Evolutionary conservation across 2,888 invertebrate species (phyloP).

Genomic region (Xestia ashworthii): DNA sequence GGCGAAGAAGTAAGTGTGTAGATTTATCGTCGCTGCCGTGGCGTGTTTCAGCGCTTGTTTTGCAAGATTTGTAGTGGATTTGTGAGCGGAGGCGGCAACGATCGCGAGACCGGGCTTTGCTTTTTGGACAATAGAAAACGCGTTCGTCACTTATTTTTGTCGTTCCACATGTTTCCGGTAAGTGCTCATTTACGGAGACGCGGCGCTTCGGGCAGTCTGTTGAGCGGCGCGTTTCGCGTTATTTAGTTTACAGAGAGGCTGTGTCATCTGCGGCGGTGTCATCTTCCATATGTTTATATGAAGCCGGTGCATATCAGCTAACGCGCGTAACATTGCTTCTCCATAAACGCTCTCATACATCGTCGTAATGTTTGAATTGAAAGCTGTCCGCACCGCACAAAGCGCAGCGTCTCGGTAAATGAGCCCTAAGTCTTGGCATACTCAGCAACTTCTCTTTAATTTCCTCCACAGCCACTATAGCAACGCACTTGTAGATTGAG

Average conservation of each 20-base stretch:
- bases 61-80: slow-evolving; percentile 14
- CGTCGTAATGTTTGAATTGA: no score
- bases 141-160: background rate
- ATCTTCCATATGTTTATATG: no score
- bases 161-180: background rate
- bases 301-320: no score
- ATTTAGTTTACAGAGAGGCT: no score
- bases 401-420: no score
- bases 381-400: no score
- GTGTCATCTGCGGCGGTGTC: no score
- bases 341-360: no score
- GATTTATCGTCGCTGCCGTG: slow-evolving; percentile 59
- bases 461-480: background rate
- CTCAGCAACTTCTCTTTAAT: background rate
- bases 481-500: background rate
- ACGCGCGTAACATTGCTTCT: no score
- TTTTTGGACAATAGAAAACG: background rate
- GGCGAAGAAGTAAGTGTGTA: slow-evolving; percentile 55
- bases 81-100: slow-evolving; percentile 8
- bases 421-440: background rate
- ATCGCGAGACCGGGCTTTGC: background rate
- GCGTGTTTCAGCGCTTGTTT: slow-evolving; percentile 60
- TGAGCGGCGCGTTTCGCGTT: no score
- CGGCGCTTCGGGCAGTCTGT: no score
- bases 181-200: no score